Conservation (phyloP, 1,140 invertebrate genomes). For the Heliconius nattereri region DNA sequence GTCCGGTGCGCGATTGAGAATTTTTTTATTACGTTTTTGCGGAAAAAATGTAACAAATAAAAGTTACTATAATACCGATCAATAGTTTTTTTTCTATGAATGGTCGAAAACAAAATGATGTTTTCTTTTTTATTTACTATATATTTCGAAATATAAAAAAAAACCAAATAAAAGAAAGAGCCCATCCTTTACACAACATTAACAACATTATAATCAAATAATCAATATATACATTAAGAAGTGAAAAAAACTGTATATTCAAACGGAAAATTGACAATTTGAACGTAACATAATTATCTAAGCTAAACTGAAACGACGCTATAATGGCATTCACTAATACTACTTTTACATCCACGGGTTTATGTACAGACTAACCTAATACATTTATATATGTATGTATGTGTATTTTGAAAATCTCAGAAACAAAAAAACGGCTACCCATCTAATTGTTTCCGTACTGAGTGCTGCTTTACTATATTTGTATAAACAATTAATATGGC, state of each 20-base stretch:
- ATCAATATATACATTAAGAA: not conserved
- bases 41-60: not conserved
- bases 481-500: conserved; percentile 43
- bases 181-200: not conserved
- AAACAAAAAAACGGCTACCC: conserved; percentile 28
- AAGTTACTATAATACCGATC: too few species aligned
- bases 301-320: conserved; percentile 14
- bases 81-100: too few species aligned
- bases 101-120: too few species aligned
- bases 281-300: not conserved
- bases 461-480: conserved; percentile 22
- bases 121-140: not conserved
- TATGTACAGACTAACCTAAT: not conserved
- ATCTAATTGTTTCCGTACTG: conserved; percentile 1
- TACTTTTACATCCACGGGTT: not conserved
- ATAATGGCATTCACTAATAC: conserved; percentile 8
- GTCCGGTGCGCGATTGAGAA: conserved; percentile 10
- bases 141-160: not conserved
- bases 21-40: not conserved
- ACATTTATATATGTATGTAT: not conserved
- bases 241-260: not conserved
- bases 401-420: not conserved
- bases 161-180: conserved; percentile 1
- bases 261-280: not conserved
- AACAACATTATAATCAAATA: conserved; percentile 1